Evolutionary conservation across 2,888 invertebrate genomes (phyloP), one percentile per base, ranked within the genome.

Genomic region (Tiphia femorata): DNA sequence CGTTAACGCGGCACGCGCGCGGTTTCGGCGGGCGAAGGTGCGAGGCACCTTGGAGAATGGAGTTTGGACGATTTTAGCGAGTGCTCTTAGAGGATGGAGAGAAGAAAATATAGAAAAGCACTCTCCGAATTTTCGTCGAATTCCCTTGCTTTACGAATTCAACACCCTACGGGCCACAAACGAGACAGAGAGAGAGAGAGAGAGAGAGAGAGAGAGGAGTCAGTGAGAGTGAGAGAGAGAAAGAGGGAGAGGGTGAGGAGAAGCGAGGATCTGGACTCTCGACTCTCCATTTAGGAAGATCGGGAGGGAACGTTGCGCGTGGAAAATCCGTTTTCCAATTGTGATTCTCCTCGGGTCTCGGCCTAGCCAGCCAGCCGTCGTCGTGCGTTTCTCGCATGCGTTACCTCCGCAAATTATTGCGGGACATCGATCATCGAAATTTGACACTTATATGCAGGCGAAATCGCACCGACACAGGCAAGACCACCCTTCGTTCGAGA

Each of bases 401-500:
- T 54, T 49, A 46, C 42, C 53, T 58, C 47, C 59, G 52, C 60
- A 61, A 68, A 74, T 73, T 74, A 74, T 72, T 72, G 66, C 54
- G 33, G 38, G 55, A 49, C 78, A 81, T 81, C 80, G 71, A 80
- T 80, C 80, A 80, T 77, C 67, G 62, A 75, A 75, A 78, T 77
- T 75, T 74, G 80, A 79, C 79, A 73, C 67, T 77, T 67, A 73
- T 76, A 75, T 71, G 73, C 72, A 72, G n/a, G 62, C 62, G 58
- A 70, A 75, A 77, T 75, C 72, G 71, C 62, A 60, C 63, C 68
- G 70, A 69, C 62, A 53, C 61, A 57, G 55, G 59, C 57, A 49
- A n/a, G n/a, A n/a, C 44, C 49, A 52, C 57, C 43, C 54, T 38
- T 40, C 37, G 43, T 35, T 51, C 29, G 41, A 21, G 55, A 43